Evolutionary conservation across 2,797 vertebrate genomes (phyloP).

Genomic region (Sebastes cheni): DNA sequence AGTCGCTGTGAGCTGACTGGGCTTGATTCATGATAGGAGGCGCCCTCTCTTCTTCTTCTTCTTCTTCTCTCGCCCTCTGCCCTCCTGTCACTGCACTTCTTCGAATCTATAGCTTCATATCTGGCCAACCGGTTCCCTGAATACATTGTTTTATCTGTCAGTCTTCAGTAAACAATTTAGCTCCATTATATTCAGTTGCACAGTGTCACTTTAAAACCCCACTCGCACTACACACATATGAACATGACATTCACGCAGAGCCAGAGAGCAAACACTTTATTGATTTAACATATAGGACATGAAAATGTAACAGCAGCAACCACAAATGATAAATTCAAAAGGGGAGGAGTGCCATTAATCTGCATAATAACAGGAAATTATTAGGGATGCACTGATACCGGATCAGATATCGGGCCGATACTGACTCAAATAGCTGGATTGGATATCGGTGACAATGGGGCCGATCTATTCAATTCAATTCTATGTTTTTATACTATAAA

Average conservation of each 20-base stretch:
- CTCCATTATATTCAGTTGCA: conserved; percentile 21
- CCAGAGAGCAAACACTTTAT: neutral
- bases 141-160: conserved; percentile 54
- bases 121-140: conserved; percentile 26
- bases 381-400: rapidly evolving
- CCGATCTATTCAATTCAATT: no score
- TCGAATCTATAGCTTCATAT: conserved; percentile 42
- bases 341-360: neutral
- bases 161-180: conserved; percentile 45
- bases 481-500: no score
- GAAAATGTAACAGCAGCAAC: conserved; percentile 1
- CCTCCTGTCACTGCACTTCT: conserved; percentile 45
- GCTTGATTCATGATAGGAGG: conserved; percentile 66
- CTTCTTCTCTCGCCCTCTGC: neutral
- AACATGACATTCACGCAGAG: neutral
- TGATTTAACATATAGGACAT: neutral
- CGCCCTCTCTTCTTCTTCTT: conserved; percentile 48
- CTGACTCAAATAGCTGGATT: no score
- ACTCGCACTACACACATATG: neutral
- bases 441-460: no score
- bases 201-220: neutral
- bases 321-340: neutral
- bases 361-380: neutral
- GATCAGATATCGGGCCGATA: no score
- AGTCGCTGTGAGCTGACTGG: conserved; percentile 70